Conservation (phyloP, 2,113 vertebrate genomes). For the Scatophagus argus region DNA sequence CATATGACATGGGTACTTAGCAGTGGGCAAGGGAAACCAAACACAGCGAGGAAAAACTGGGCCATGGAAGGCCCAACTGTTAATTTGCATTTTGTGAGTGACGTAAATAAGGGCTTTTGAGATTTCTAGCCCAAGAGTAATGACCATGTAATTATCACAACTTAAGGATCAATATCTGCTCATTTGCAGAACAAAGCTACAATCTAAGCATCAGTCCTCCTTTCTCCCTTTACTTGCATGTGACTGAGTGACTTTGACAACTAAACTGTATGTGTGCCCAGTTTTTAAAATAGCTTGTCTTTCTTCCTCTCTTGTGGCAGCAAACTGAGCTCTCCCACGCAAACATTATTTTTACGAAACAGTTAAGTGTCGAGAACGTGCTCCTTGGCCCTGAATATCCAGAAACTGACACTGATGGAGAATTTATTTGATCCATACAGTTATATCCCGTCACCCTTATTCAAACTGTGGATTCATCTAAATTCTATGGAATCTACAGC, state of each 20-base stretch:
- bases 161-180: slow-evolving; percentile 62
- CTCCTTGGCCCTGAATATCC: slow-evolving; percentile 68
- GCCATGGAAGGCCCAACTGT: slow-evolving; percentile 48
- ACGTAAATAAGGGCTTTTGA: slow-evolving; percentile 64
- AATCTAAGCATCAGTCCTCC: slow-evolving; percentile 58
- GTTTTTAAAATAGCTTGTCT: slow-evolving; percentile 58
- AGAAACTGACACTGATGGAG: slow-evolving; percentile 67
- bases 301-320: slow-evolving; percentile 49
- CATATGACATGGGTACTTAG: slow-evolving; percentile 64
- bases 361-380: slow-evolving; percentile 59
- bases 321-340: slow-evolving; percentile 52
- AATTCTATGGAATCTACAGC: slow-evolving; percentile 80
- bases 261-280: slow-evolving; percentile 56
- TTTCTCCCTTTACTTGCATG: slow-evolving; percentile 34
- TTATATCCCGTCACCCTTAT: slow-evolving; percentile 72
- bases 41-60: slow-evolving; percentile 26
- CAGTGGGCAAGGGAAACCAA: slow-evolving; percentile 42
- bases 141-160: slow-evolving; percentile 74
- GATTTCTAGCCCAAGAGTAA: slow-evolving; percentile 52
- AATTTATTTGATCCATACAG: slow-evolving; percentile 74
- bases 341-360: slow-evolving; percentile 61
- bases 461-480: slow-evolving; percentile 83
- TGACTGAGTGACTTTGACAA: slow-evolving; percentile 63
- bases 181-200: slow-evolving; percentile 72
- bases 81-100: slow-evolving; percentile 64